Evolutionary conservation across 2,797 vertebrate genomes (phyloP).

Genomic region (Crax fasciolata): DNA sequence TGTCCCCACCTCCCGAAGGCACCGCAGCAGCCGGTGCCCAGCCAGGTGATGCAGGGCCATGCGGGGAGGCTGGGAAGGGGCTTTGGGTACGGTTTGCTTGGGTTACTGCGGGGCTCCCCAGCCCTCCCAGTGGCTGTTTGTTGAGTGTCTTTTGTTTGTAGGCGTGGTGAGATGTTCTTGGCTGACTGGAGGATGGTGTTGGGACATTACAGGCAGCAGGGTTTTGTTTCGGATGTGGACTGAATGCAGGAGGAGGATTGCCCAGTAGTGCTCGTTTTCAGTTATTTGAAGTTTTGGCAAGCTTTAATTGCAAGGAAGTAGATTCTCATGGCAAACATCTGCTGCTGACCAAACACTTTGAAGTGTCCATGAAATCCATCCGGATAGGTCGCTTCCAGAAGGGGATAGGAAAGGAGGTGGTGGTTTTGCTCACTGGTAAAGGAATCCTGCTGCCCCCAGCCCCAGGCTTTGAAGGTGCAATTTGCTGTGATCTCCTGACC

Average conservation of each 20-base stretch:
- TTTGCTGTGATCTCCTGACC: constrained; percentile 4
- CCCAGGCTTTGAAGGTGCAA: background rate
- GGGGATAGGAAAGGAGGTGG: background rate
- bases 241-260: background rate
- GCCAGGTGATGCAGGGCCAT: background rate
- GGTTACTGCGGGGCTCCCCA: rapidly evolving
- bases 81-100: background rate
- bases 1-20: background rate
- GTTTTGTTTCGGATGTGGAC: background rate
- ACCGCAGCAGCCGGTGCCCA: background rate
- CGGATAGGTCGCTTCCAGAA: background rate
- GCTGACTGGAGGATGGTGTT: background rate
- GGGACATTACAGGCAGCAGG: background rate
- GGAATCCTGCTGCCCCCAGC: background rate
- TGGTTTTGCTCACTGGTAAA: background rate
- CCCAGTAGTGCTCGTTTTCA: background rate
- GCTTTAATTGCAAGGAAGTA: background rate
- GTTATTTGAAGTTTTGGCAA: background rate
- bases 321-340: background rate
- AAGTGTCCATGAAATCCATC: background rate
- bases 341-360: background rate
- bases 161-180: background rate
- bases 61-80: background rate
- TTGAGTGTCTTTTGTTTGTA: background rate
- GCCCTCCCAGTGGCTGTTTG: background rate